A percentile compares a stretch with the other conserved stretches of the same genome.
These are phyloP conservation scores for Microtus agrestis DNA, from an alignment of 2,797 vertebrate genomes.

Conservation along the genomic window DNA sequence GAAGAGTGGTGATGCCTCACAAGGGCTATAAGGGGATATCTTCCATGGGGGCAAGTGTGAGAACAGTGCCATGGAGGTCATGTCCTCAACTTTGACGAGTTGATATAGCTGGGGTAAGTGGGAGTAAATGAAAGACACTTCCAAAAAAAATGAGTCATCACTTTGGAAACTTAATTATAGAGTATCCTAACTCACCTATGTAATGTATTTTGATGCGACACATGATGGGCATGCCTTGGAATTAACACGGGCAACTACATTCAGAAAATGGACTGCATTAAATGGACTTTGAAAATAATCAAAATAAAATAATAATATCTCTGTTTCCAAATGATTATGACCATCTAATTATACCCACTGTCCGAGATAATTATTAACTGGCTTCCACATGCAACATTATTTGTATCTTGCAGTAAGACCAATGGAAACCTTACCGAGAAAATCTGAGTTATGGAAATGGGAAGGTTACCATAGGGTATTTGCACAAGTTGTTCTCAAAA, in stretches of 20 bases:
- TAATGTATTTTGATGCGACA: not conserved
- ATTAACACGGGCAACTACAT: not conserved
- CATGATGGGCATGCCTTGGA: not conserved
- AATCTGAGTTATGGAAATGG: not conserved
- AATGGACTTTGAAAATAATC: not conserved
- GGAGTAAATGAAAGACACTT: not conserved
- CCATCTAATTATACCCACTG: not conserved
- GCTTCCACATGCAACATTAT: not conserved
- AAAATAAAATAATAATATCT: not conserved
- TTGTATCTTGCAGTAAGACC: not conserved
- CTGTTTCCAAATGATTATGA: not conserved
- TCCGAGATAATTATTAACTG: not conserved
- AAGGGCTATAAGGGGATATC: not conserved
- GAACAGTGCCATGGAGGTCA: not conserved
- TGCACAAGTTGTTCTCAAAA: conserved; percentile 9
- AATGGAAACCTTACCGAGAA: not conserved
- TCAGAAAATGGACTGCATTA: not conserved
- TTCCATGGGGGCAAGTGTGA: not conserved
- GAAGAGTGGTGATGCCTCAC: not conserved
- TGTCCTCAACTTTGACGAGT: not conserved
- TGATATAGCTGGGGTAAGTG: not conserved
- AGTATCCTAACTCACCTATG: not conserved
- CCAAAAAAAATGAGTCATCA: not conserved
- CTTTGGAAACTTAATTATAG: not conserved
- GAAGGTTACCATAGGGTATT: not conserved